phyloP scores from a whole-genome alignment of 2,797 vertebrate species.

The Sus cebifrons region DNA sequence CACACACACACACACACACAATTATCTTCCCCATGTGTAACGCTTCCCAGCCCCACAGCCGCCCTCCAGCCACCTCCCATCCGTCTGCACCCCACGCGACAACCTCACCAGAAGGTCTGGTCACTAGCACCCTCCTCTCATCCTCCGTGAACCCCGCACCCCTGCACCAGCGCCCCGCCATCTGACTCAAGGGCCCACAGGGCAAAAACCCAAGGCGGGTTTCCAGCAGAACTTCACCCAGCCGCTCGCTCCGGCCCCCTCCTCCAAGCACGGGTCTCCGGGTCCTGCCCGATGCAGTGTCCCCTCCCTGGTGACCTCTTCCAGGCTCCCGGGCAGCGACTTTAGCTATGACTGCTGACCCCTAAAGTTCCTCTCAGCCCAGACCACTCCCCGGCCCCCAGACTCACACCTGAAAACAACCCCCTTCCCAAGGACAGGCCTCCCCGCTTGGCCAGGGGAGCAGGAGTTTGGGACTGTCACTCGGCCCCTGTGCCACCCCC shows the following conservation, averaged over 20 bases:
- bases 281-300: no score
- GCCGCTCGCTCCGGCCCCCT: no score
- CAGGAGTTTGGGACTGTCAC: fast-evolving
- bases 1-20: no score
- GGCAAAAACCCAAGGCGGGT: no score
- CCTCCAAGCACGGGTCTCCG: not conserved
- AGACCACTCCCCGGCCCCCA: not conserved
- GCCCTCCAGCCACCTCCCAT: not conserved
- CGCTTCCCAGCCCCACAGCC: fast-evolving
- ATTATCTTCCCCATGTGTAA: no score
- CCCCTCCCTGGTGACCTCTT: not conserved
- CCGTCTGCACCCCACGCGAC: not conserved
- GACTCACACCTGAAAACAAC: fast-evolving
- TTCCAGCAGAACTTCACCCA: no score
- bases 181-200: no score
- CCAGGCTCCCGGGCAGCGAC: no score
- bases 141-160: no score
- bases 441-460: fast-evolving
- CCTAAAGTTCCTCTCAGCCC: not conserved
- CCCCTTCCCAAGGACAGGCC: not conserved
- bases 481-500: fast-evolving
- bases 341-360: no score
- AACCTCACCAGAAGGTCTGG: not conserved
- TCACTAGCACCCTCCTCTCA: no score
- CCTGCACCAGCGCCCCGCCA: no score